Conservation (phyloP, 2,113 vertebrate species). For the Brachypodius melanocephalos region DNA sequence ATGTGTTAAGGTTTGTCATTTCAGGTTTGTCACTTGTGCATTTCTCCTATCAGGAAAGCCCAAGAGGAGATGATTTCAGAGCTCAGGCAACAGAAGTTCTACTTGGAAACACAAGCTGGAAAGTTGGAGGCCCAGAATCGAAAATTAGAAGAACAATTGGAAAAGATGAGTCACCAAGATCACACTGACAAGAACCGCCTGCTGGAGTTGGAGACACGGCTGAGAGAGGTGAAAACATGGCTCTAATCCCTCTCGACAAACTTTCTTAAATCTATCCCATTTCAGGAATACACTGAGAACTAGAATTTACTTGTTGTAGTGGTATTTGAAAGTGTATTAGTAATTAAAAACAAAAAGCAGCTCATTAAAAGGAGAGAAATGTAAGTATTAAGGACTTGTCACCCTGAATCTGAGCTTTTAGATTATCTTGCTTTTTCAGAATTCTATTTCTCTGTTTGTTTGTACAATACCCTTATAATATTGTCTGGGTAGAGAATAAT, state of each 20-base stretch:
- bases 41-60: constrained; percentile 86
- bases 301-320: neutral
- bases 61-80: constrained; percentile 99
- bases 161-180: constrained; percentile 96
- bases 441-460: neutral
- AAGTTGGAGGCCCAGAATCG: constrained; percentile 97
- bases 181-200: constrained; percentile 91
- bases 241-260: neutral
- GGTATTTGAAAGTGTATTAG: neutral
- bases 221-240: constrained; percentile 85
- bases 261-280: neutral
- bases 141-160: constrained; percentile 95
- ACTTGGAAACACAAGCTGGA: constrained; percentile 96
- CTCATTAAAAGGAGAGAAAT: neutral
- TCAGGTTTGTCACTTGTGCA: neutral
- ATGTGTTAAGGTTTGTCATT: neutral
- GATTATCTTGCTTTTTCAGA: neutral
- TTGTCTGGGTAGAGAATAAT: neutral
- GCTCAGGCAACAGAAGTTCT: constrained; percentile 98
- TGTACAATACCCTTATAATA: neutral
- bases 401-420: neutral
- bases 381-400: neutral
- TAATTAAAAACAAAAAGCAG: neutral
- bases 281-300: neutral
- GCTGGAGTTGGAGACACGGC: constrained; percentile 87